Percentiles rank a stretch among this genome's conserved stretches.
Conservation (phyloP, 2,113 vertebrate genomes). For the Cryptotis parvus region DNA sequence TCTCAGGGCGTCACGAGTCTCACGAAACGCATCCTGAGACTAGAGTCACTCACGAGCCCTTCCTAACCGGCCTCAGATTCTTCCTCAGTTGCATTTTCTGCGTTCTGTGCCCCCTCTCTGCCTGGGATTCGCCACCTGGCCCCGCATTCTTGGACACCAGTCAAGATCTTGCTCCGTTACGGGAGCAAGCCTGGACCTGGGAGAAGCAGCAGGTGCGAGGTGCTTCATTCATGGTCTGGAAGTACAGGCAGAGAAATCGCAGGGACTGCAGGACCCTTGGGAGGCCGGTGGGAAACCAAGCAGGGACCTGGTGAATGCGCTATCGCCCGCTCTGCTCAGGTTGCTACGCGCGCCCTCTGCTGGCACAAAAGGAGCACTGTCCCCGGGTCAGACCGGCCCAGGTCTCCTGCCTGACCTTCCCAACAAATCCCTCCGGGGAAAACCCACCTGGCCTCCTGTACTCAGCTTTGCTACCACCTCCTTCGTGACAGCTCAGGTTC, state of each 20-base stretch:
- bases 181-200: neutral
- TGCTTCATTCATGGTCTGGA: neutral
- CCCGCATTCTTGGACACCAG: too few relatives aligned
- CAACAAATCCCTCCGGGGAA: neutral
- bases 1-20: too few relatives aligned
- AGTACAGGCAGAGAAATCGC: neutral
- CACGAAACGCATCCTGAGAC: neutral
- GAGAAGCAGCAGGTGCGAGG: neutral
- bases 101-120: too few relatives aligned
- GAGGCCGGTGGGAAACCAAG: neutral
- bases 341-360: neutral
- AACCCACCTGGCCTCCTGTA: too few relatives aligned
- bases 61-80: neutral
- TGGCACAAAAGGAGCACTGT: neutral
- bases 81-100: neutral
- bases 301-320: too few relatives aligned
- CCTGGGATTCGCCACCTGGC: neutral
- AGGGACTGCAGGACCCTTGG: neutral
- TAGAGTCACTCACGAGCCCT: neutral
- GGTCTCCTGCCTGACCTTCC: neutral
- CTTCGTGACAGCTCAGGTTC: neutral
- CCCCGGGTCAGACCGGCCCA: rapidly evolving
- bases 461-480: neutral
- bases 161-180: neutral
- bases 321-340: neutral